Percentiles rank a stretch among this genome's conserved stretches.
Conservation (phyloP, 2,113 vertebrate species). For the Agapornis roseicollis region DNA sequence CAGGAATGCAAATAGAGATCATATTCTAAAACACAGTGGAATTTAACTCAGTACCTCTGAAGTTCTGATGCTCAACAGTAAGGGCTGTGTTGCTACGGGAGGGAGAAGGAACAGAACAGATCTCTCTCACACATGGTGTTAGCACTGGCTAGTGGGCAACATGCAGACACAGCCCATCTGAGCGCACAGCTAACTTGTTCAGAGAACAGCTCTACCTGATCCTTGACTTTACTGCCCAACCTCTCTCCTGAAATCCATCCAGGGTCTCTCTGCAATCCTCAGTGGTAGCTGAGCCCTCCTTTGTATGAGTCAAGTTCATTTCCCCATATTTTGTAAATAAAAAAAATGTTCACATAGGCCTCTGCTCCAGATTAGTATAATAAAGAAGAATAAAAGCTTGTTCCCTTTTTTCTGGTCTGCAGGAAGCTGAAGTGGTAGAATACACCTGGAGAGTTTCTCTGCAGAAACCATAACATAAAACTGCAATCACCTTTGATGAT, state of each 20-base stretch:
- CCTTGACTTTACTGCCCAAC: neutral
- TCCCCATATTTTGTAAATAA: neutral
- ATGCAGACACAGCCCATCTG: neutral
- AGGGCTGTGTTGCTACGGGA: neutral
- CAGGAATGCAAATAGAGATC: neutral
- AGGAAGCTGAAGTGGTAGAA: neutral
- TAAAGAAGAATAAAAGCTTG: neutral
- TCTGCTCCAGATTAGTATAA: neutral
- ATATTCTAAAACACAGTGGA: neutral
- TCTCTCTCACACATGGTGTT: neutral
- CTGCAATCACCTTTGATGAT: constrained; percentile 4
- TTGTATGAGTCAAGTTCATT: neutral
- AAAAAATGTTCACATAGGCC: neutral
- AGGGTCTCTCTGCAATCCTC: neutral
- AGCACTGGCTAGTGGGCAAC: fast-evolving
- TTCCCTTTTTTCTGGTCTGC: neutral
- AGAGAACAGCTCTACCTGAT: neutral
- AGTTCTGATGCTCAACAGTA: neutral
- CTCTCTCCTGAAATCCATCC: neutral
- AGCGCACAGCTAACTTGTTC: neutral
- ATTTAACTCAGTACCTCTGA: neutral
- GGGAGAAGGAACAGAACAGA: neutral
- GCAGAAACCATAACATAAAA: neutral
- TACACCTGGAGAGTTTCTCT: neutral
- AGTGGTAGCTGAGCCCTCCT: neutral